Evolutionary conservation across 2,113 vertebrate genomes (phyloP).

Genomic region (Blennius ocellaris): DNA sequence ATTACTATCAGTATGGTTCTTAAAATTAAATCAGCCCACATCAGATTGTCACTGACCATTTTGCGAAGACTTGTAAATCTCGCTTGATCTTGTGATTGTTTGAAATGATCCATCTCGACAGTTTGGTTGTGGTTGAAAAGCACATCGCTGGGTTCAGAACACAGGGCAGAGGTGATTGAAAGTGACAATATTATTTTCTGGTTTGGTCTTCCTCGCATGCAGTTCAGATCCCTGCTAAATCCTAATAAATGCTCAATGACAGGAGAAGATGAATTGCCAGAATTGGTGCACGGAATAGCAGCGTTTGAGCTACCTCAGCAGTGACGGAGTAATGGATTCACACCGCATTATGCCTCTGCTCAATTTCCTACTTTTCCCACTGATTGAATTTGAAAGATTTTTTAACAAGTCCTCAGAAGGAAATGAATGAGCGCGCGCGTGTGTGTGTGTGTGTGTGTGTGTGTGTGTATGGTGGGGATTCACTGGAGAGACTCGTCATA

Average conservation of each 20-base stretch:
- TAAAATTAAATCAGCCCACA: rapidly evolving
- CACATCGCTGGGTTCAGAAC: slow-evolving; percentile 25
- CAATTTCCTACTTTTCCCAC: slow-evolving; percentile 61
- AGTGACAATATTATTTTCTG: slow-evolving; percentile 76
- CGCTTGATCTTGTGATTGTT: slow-evolving; percentile 16
- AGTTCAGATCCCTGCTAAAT: slow-evolving; percentile 61
- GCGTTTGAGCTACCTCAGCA: slow-evolving; percentile 60
- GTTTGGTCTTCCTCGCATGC: slow-evolving; percentile 37
- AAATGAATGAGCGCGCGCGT: slow-evolving; percentile 30
- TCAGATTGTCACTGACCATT: neutral
- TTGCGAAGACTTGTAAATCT: neutral
- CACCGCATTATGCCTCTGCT: slow-evolving; percentile 57
- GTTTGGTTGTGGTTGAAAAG: slow-evolving; percentile 28
- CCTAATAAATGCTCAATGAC: slow-evolving; percentile 72
- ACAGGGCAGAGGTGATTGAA: slow-evolving; percentile 63
- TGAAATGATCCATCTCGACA: slow-evolving; percentile 47
- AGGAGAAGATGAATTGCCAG: slow-evolving; percentile 74
- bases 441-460: slow-evolving; percentile 1
- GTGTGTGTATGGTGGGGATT: slow-evolving; percentile 29
- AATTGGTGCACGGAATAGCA: slow-evolving; percentile 48
- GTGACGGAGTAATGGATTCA: slow-evolving; percentile 71
- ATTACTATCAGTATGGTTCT: neutral
- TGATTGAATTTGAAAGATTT: slow-evolving; percentile 80
- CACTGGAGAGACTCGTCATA: slow-evolving; percentile 28
- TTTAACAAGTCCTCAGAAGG: slow-evolving; percentile 65